These are phyloP conservation scores for Pelodiscus sinensis DNA, from an alignment of 2,113 vertebrate species.

Conservation along the genomic window DNA sequence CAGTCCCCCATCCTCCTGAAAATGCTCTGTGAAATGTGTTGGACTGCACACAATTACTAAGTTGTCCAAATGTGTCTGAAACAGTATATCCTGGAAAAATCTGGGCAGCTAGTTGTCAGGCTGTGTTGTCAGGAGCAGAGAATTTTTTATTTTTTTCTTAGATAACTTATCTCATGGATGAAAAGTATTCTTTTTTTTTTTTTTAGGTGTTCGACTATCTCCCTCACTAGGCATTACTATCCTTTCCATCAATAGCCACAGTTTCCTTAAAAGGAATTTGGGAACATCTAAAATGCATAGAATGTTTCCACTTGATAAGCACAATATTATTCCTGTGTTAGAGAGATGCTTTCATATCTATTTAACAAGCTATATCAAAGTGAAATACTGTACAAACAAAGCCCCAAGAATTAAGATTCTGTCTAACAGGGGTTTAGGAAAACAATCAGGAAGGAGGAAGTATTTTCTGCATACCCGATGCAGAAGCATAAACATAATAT, in stretches of 20 bases:
- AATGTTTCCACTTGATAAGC: neutral
- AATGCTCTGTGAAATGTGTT: neutral
- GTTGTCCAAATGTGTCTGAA: neutral
- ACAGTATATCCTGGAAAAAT: neutral
- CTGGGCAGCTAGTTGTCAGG: neutral
- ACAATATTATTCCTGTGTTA: neutral
- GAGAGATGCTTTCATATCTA: neutral
- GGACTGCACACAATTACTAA: neutral
- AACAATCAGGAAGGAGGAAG: neutral
- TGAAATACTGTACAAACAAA: neutral
- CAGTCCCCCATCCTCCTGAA: neutral
- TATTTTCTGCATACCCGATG: neutral
- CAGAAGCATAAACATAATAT: neutral
- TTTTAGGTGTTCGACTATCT: neutral
- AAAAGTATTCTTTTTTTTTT: neutral
- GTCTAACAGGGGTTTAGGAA: neutral
- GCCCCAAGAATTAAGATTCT: fast-evolving
- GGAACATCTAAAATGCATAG: neutral
- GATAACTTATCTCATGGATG: neutral
- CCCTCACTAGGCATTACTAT: fast-evolving
- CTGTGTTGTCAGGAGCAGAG: neutral
- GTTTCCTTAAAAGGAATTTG: neutral
- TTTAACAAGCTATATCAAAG: neutral
- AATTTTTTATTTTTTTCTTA: neutral
- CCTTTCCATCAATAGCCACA: neutral